Percentiles rank a stretch among this genome's conserved stretches.
phyloP scores from a whole-genome alignment of 1,140 invertebrate species.

The Lysiphlebus fabarum region DNA sequence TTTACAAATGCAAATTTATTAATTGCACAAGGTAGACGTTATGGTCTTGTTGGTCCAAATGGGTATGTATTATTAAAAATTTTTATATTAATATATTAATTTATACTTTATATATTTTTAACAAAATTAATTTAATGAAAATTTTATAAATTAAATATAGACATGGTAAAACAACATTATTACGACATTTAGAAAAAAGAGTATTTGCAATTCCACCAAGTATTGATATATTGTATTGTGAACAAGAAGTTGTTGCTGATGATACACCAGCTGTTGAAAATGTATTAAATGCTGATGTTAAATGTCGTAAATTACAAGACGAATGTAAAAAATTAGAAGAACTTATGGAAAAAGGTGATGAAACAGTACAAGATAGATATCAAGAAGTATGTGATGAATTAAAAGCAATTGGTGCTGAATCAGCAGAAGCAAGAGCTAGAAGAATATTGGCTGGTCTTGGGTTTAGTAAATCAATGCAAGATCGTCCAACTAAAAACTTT shows the following conservation, averaged over 20 bases:
- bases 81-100: constrained; percentile 19
- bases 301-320: constrained; percentile 75
- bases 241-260: constrained; percentile 97
- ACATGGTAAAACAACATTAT: constrained; percentile 97
- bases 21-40: constrained; percentile 90
- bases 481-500: constrained; percentile 90
- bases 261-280: constrained; percentile 87
- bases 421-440: constrained; percentile 90
- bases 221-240: constrained; percentile 97
- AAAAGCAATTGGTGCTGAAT: constrained; percentile 93
- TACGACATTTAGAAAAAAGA: constrained; percentile 87
- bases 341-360: constrained; percentile 63
- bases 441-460: constrained; percentile 96
- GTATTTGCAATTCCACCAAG: constrained; percentile 90
- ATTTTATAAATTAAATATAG: constrained; percentile 50
- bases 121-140: constrained; percentile 12
- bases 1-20: constrained; percentile 95
- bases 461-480: constrained; percentile 91
- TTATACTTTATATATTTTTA: constrained; percentile 4
- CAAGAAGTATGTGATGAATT: constrained; percentile 95
- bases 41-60: constrained; percentile 98
- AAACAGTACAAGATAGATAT: constrained; percentile 71
- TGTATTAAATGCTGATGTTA: constrained; percentile 89
- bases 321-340: constrained; percentile 83
- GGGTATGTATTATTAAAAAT: constrained; percentile 61